These are phyloP conservation scores for Acipenser ruthenus DNA, from an alignment of 2,797 vertebrate genomes.

Conservation along the genomic window DNA sequence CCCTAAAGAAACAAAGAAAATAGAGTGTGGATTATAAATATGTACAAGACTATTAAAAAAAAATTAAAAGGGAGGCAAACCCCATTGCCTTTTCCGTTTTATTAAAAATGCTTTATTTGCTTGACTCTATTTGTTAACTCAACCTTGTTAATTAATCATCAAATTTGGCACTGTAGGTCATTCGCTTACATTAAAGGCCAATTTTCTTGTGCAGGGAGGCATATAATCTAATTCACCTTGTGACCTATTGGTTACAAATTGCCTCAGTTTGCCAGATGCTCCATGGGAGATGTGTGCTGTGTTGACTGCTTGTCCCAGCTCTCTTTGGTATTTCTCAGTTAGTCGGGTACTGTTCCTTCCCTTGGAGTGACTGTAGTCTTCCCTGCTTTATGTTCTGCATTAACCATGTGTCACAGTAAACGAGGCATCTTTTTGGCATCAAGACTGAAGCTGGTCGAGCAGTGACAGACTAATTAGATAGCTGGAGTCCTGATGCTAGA, in stretches of 20 bases:
- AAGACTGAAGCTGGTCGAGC: neutral
- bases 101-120: too few relatives aligned
- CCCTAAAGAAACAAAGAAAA: too few relatives aligned
- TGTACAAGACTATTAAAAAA: too few relatives aligned
- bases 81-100: too few relatives aligned
- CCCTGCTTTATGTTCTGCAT: neutral
- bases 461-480: neutral
- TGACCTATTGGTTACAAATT: neutral
- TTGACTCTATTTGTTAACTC: too few relatives aligned
- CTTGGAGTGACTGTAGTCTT: neutral
- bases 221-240: constrained; percentile 47
- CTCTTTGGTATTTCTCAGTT: neutral
- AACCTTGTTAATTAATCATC: neutral
- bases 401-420: neutral
- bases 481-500: neutral
- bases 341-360: neutral
- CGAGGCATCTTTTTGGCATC: neutral
- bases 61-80: too few relatives aligned
- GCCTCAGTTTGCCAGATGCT: constrained; percentile 5
- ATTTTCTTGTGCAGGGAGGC: constrained; percentile 62
- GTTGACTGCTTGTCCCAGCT: neutral
- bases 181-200: constrained; percentile 32
- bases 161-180: neutral
- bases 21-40: too few relatives aligned
- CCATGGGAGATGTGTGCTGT: neutral